These are phyloP conservation scores for Coremacera marginata DNA, from an alignment of 2,888 invertebrate species.

Conservation along the genomic window DNA sequence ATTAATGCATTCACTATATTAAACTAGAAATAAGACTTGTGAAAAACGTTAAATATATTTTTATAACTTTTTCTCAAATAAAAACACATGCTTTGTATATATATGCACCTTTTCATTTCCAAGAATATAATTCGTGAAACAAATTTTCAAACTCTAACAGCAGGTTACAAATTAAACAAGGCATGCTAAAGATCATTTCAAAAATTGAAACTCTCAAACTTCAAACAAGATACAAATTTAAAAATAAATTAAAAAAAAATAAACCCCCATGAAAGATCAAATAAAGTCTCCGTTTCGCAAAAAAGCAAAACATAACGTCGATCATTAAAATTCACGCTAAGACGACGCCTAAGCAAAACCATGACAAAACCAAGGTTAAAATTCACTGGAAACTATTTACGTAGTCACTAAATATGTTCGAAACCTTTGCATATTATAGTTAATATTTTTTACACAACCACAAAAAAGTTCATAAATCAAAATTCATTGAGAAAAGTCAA, in stretches of 20 bases:
- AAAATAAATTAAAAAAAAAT: background rate
- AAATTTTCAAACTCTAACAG: background rate
- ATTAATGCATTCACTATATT: no score
- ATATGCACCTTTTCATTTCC: background rate
- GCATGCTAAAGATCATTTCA: background rate
- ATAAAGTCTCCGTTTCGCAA: conserved; percentile 51
- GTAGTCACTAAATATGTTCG: conserved; percentile 11
- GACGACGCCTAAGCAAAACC: conserved; percentile 44
- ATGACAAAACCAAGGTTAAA: conserved; percentile 32
- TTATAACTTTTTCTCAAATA: no score
- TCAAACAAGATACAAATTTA: background rate
- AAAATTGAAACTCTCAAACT: background rate
- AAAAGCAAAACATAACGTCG: conserved; percentile 46
- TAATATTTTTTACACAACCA: conserved; percentile 24
- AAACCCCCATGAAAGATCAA: conserved; percentile 25
- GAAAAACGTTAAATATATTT: no score
- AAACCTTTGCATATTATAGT: conserved; percentile 40
- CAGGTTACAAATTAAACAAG: conserved; percentile 5
- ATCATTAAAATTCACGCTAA: conserved; percentile 61
- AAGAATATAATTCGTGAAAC: background rate
- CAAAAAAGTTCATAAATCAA: conserved; percentile 61
- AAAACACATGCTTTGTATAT: no score
- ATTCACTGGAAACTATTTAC: conserved; percentile 64
- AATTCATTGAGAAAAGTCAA: conserved; percentile 63
- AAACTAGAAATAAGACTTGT: no score